These are phyloP conservation scores for Callorhinus ursinus DNA, from an alignment of 2,113 vertebrate genomes.

Conservation along the genomic window DNA sequence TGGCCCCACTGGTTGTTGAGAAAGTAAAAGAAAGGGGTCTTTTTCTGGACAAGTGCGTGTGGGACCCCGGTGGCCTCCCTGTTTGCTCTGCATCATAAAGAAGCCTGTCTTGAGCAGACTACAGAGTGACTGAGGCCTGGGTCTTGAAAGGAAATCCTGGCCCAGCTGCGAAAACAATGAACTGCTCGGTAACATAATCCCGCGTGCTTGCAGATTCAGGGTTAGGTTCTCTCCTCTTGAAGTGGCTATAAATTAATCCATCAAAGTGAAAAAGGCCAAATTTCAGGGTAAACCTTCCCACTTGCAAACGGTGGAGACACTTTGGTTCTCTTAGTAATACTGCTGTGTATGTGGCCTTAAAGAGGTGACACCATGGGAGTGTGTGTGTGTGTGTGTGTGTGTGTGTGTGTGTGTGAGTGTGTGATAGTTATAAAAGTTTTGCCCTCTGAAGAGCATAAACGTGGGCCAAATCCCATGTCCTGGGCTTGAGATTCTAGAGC, in stretches of 20 bases:
- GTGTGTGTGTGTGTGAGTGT: no score
- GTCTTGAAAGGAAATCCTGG: not conserved
- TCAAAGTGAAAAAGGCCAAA: not conserved
- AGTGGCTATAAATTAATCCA: not conserved
- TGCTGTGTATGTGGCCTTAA: not conserved
- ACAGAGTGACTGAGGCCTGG: not conserved
- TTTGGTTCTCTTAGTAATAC: not conserved
- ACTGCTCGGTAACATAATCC: accelerated
- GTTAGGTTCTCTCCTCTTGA: not conserved
- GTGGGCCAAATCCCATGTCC: accelerated
- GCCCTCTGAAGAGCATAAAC: not conserved
- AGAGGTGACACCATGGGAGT: not conserved
- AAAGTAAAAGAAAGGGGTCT: not conserved
- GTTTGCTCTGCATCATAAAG: slow-evolving; percentile 22
- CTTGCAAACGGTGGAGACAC: not conserved
- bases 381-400: not conserved
- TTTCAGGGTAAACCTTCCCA: not conserved
- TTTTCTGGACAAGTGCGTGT: not conserved
- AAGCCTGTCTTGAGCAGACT: not conserved
- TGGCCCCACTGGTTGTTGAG: not conserved
- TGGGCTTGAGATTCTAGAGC: not conserved
- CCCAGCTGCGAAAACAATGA: slow-evolving; percentile 61
- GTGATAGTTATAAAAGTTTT: not conserved
- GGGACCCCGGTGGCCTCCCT: not conserved
- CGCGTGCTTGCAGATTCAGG: accelerated